phyloP scores from a whole-genome alignment of 2,797 vertebrate genomes.

The Phataginus tetradactyla region DNA sequence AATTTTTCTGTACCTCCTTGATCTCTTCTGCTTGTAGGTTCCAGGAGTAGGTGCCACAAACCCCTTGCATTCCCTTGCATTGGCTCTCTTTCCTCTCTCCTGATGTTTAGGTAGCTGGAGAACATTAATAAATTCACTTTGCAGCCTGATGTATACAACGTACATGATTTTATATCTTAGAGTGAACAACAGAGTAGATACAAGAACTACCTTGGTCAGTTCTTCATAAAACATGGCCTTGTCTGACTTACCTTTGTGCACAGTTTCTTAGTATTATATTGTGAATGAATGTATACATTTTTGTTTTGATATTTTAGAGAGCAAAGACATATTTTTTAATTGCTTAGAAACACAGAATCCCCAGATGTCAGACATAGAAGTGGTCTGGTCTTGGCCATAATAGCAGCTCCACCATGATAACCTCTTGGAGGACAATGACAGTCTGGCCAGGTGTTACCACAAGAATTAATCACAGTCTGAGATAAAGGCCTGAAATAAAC shows the following conservation, averaged over 20 bases:
- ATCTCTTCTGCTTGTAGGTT: constrained; percentile 61
- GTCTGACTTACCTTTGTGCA: neutral
- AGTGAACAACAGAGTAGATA: constrained; percentile 81
- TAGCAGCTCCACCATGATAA: neutral
- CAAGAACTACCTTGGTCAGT: constrained; percentile 77
- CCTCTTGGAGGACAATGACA: neutral
- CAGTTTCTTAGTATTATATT: constrained; percentile 3
- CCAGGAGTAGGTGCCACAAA: constrained; percentile 83
- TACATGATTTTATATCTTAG: constrained; percentile 82
- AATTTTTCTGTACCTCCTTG: neutral
- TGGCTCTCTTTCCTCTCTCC: constrained; percentile 82
- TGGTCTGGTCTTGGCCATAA: neutral
- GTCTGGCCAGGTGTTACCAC: neutral
- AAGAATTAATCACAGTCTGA: constrained; percentile 53
- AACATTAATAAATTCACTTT: constrained; percentile 78
- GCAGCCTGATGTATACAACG: constrained; percentile 79
- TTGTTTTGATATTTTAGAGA: neutral
- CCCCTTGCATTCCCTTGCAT: constrained; percentile 80
- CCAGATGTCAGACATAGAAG: constrained; percentile 6
- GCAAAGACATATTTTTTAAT: constrained; percentile 9
- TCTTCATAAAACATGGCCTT: constrained; percentile 62
- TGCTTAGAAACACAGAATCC: neutral
- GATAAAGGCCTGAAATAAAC: constrained; percentile 31
- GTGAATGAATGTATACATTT: constrained; percentile 20
- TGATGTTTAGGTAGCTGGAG: constrained; percentile 83